A percentile compares a stretch with the other conserved stretches of the same genome.
phyloP scores from a whole-genome alignment of 1,140 invertebrate genomes.

The Microplitis demolitor region DNA sequence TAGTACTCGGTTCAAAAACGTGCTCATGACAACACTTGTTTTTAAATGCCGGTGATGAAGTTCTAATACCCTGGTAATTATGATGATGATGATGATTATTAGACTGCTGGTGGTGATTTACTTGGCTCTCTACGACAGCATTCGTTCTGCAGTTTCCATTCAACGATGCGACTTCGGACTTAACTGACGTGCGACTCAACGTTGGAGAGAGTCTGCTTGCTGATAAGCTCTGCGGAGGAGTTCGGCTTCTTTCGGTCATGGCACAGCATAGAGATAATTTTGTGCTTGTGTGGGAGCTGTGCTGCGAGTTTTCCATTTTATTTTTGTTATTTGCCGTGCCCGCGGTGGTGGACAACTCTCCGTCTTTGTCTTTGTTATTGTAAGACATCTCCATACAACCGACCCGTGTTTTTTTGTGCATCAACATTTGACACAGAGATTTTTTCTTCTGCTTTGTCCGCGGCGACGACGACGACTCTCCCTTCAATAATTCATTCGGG shows the following conservation, averaged over 20 bases:
- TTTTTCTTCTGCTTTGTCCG: slow-evolving; percentile 58
- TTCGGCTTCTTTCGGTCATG: slow-evolving; percentile 57
- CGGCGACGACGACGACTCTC: slow-evolving; percentile 42
- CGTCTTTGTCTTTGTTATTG: slow-evolving; percentile 39
- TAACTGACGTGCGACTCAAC: slow-evolving; percentile 49
- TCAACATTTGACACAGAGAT: slow-evolving; percentile 54
- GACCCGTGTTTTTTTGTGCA: slow-evolving; percentile 57
- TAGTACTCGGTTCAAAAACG: slow-evolving; percentile 24
- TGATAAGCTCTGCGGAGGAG: slow-evolving; percentile 53
- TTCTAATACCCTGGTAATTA: neutral
- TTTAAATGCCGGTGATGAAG: slow-evolving; percentile 15
- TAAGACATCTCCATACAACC: slow-evolving; percentile 53
- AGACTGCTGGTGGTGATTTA: slow-evolving; percentile 9
- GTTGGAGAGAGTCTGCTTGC: slow-evolving; percentile 50
- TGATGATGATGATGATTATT: too few relatives aligned
- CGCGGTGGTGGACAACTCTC: too few relatives aligned
- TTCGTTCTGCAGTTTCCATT: slow-evolving; percentile 47
- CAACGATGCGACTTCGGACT: slow-evolving; percentile 47
- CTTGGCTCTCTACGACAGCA: slow-evolving; percentile 38
- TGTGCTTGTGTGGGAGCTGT: slow-evolving; percentile 55
- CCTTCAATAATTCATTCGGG: slow-evolving; percentile 34
- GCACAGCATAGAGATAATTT: slow-evolving; percentile 58
- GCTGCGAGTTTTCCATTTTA: slow-evolving; percentile 51
- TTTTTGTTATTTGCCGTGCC: slow-evolving; percentile 33
- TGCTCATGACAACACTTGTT: slow-evolving; percentile 26